Conservation (phyloP, 2,888 invertebrate species). For the Lasioglossum vierecki region DNA sequence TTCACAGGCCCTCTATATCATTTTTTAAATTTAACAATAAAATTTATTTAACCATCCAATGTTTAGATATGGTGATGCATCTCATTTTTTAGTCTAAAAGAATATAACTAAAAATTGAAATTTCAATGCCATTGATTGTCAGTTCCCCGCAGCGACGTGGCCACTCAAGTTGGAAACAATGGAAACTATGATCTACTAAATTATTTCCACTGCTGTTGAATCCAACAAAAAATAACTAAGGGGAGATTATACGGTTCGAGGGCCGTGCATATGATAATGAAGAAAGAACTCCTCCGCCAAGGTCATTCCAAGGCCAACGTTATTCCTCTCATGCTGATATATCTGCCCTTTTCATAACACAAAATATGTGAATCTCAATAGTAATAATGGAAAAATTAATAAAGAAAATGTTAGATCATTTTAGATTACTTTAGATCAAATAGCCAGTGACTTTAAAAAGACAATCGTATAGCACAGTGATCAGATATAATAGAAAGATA, state of each 20-base stretch:
- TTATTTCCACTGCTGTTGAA: neutral
- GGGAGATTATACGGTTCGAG: neutral
- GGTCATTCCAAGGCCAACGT: neutral
- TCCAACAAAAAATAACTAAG: neutral
- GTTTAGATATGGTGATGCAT: neutral
- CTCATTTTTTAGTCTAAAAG: neutral
- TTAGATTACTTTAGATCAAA: neutral
- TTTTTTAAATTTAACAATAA: neutral
- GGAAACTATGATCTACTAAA: neutral
- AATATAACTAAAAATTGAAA: neutral
- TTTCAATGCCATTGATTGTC: neutral
- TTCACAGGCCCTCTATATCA: neutral
- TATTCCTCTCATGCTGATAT: neutral
- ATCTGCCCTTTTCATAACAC: neutral
- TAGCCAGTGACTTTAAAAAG: neutral
- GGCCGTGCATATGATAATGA: neutral
- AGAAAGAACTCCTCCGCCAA: neutral
- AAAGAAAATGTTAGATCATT: neutral
- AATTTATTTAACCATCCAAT: no score
- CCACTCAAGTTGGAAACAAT: neutral
- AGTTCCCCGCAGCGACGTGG: neutral
- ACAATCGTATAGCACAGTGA: neutral
- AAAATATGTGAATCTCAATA: neutral
- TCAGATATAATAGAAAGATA: neutral
- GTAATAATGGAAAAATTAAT: neutral